These are phyloP conservation scores for Drosophila orosa DNA, from an alignment of 1,140 invertebrate species.

Conservation along the genomic window DNA sequence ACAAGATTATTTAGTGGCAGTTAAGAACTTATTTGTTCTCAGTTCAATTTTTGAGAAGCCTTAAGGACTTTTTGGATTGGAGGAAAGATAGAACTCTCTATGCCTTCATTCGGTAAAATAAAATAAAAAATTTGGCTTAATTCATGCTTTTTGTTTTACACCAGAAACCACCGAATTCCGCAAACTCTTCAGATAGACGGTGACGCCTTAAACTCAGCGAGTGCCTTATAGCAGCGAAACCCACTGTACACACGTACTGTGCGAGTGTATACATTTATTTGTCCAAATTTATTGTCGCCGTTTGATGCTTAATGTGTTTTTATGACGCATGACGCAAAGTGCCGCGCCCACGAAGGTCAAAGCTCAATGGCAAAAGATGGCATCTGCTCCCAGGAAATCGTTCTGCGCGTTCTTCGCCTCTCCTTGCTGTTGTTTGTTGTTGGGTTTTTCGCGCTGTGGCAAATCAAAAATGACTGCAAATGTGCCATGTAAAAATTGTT, in stretches of 20 bases:
- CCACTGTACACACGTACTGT: constrained; percentile 28
- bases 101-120: too few species aligned
- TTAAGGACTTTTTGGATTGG: background rate
- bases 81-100: background rate
- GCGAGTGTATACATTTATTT: constrained; percentile 56
- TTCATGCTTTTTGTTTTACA: background rate
- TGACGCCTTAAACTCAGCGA: constrained; percentile 9
- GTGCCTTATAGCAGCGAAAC: constrained; percentile 9
- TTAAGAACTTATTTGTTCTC: too few species aligned
- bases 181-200: background rate
- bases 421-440: background rate
- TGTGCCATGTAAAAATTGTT: constrained; percentile 78
- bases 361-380: constrained; percentile 66
- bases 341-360: constrained; percentile 62
- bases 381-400: constrained; percentile 53
- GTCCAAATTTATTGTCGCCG: constrained; percentile 77
- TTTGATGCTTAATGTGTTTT: constrained; percentile 78
- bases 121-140: too few species aligned
- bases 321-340: constrained; percentile 71
- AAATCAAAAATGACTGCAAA: constrained; percentile 81
- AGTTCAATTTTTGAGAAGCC: background rate
- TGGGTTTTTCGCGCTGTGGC: constrained; percentile 21
- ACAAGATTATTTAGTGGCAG: background rate
- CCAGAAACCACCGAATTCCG: background rate
- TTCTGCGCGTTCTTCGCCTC: background rate